phyloP scores from a whole-genome alignment of 2,888 invertebrate genomes.

The Mongoloraphidia duomilia region DNA sequence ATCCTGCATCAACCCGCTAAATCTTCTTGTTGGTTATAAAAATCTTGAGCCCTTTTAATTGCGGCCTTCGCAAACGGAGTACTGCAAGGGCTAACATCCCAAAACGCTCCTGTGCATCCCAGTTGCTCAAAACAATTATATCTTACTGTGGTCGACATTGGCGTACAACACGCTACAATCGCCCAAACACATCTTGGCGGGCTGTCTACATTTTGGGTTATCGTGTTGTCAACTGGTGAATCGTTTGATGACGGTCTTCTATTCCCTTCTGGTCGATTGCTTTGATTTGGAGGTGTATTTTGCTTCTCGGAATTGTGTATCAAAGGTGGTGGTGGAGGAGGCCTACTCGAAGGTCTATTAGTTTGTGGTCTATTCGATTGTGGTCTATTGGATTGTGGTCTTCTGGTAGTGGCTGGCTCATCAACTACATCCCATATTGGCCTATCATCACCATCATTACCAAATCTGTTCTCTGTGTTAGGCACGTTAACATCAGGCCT shows the following conservation, averaged over 20 bases:
- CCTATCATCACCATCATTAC: slow-evolving; percentile 13
- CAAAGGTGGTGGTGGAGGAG: slow-evolving; percentile 20
- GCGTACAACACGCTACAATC: slow-evolving; percentile 56
- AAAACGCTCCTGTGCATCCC: slow-evolving; percentile 58
- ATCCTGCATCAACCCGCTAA: not conserved
- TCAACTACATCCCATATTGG: slow-evolving; percentile 14
- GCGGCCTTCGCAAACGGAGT: slow-evolving; percentile 43
- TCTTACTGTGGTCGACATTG: slow-evolving; percentile 30
- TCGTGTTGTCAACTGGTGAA: slow-evolving; percentile 31
- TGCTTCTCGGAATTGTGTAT: not conserved
- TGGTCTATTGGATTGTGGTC: slow-evolving; percentile 2
- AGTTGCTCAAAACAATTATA: slow-evolving; percentile 54
- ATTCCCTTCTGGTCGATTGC: slow-evolving; percentile 11
- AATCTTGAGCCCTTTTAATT: slow-evolving; percentile 31
- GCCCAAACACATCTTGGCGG: slow-evolving; percentile 59
- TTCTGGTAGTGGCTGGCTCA: not conserved
- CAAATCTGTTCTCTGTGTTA: slow-evolving; percentile 12
- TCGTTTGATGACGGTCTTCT: slow-evolving; percentile 29
- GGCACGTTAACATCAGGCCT: too few species aligned
- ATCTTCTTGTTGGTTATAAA: slow-evolving; percentile 17
- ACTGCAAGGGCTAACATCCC: slow-evolving; percentile 58
- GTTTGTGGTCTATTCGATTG: slow-evolving; percentile 8
- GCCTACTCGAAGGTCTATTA: slow-evolving; percentile 19
- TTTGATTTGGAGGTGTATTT: slow-evolving; percentile 4
- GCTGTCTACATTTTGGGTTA: slow-evolving; percentile 23